Percentiles rank a stretch among this genome's conserved stretches.
These are phyloP conservation scores for Malurus melanocephalus DNA, from an alignment of 2,113 vertebrate species.

Conservation along the genomic window DNA sequence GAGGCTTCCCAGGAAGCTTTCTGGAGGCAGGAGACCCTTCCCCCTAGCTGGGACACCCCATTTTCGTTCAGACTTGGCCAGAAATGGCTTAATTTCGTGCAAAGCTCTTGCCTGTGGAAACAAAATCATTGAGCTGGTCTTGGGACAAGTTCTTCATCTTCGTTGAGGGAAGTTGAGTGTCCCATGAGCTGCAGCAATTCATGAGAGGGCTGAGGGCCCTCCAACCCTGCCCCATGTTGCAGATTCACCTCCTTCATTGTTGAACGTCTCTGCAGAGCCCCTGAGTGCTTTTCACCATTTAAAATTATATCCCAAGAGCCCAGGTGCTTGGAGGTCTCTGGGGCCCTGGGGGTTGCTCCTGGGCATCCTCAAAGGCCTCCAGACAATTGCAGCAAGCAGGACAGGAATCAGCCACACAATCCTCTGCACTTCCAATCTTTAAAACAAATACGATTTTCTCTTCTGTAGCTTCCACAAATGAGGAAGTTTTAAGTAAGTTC, in stretches of 20 bases:
- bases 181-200: rapidly evolving
- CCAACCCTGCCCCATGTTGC: neutral
- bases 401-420: neutral
- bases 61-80: neutral
- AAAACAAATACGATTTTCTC: neutral
- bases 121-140: neutral
- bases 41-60: rapidly evolving
- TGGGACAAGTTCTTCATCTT: neutral
- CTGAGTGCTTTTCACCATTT: rapidly evolving
- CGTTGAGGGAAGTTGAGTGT: rapidly evolving
- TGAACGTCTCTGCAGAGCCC: neutral
- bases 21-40: neutral
- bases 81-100: neutral
- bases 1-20: neutral
- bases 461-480: neutral
- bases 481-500: neutral
- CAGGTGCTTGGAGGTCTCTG: neutral
- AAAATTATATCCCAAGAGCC: neutral
- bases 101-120: neutral
- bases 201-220: neutral
- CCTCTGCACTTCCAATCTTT: neutral
- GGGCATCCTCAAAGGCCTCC: too few relatives aligned
- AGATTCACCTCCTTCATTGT: neutral
- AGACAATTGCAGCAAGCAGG: neutral
- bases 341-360: rapidly evolving